Conservation (phyloP, 2,113 vertebrate species). For the Microcebus lehilahytsara region DNA sequence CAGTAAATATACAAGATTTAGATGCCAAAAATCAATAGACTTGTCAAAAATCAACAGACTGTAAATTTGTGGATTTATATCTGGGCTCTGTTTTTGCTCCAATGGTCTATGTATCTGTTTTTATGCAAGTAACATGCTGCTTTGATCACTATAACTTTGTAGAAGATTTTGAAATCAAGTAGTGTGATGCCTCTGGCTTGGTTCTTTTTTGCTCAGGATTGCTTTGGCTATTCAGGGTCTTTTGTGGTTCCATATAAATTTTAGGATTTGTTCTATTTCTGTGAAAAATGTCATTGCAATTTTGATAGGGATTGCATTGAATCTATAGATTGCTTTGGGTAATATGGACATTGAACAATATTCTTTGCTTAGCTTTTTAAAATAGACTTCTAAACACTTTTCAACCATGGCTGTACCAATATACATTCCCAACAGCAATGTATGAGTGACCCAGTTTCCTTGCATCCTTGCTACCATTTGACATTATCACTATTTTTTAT, state of each 20-base stretch:
- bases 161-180: neutral
- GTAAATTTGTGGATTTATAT: neutral
- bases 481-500: neutral
- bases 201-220: neutral
- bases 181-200: neutral
- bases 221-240: neutral
- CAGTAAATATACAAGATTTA: neutral
- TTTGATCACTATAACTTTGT: neutral
- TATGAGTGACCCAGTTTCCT: neutral
- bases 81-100: neutral
- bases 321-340: neutral
- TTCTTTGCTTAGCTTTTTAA: neutral
- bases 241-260: neutral
- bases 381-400: neutral
- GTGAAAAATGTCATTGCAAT: neutral
- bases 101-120: neutral
- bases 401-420: neutral
- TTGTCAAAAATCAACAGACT: neutral
- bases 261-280: neutral
- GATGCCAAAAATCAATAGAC: too few species aligned
- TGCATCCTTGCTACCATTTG: neutral
- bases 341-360: neutral
- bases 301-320: neutral
- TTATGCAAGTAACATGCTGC: neutral
- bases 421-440: neutral